Percentiles rank a stretch among this genome's conserved stretches.
These are phyloP conservation scores for Nycticebus coucang DNA, from an alignment of 2,113 vertebrate species.

Conservation along the genomic window DNA sequence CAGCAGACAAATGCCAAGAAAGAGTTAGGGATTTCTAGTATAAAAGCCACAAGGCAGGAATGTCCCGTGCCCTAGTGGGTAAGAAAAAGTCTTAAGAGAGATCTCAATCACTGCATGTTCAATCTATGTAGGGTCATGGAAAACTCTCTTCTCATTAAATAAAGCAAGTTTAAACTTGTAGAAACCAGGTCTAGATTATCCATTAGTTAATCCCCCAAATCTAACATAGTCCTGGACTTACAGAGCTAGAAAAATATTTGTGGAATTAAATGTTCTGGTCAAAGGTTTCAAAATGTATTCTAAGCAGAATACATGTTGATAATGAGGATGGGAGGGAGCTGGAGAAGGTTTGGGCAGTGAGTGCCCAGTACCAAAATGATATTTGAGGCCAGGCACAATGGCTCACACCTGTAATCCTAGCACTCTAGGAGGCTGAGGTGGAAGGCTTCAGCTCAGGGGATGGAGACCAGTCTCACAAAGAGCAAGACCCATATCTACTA, in stretches of 20 bases:
- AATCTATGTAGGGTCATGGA: background rate
- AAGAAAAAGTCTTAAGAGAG: background rate
- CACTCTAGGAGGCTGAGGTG: too few species aligned
- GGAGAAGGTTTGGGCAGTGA: background rate
- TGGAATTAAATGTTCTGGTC: background rate
- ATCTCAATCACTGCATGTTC: background rate
- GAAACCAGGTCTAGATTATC: background rate
- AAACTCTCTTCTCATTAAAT: slow-evolving; percentile 33
- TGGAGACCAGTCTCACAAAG: too few species aligned
- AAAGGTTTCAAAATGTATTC: slow-evolving; percentile 3
- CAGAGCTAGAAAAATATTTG: background rate
- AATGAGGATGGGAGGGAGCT: background rate
- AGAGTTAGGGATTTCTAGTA: background rate
- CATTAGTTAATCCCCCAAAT: background rate
- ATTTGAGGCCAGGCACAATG: too few species aligned
- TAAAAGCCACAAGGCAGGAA: background rate
- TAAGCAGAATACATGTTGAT: background rate
- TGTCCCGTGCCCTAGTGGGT: background rate
- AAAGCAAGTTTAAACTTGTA: background rate
- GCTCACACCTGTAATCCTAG: too few species aligned
- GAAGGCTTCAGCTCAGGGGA: too few species aligned
- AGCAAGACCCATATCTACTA: too few species aligned
- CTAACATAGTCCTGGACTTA: background rate
- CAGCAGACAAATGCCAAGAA: background rate
- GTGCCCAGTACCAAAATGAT: background rate